Percentiles rank a stretch among this genome's conserved stretches.
Conservation (phyloP, 2,888 invertebrate species). For the Drosophila nr. perissopoda region DNA sequence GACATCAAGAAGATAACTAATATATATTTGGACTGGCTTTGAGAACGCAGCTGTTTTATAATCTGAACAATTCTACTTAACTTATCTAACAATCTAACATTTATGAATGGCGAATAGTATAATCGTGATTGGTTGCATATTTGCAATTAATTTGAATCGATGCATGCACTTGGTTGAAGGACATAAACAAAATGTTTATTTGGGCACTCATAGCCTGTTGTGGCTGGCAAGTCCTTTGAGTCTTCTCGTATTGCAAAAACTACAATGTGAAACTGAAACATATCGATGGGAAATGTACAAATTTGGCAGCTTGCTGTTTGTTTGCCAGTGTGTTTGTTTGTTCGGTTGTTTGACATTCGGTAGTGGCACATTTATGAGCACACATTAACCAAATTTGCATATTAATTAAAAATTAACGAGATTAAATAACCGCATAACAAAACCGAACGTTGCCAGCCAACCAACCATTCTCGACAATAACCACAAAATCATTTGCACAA, state of each 20-base stretch:
- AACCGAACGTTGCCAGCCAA: background rate
- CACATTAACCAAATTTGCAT: slow-evolving; percentile 74
- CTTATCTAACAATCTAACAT: background rate
- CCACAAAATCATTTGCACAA: slow-evolving; percentile 25
- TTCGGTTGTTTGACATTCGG: slow-evolving; percentile 10
- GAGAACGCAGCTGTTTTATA: background rate
- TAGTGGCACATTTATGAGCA: slow-evolving; percentile 29
- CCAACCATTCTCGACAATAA: slow-evolving; percentile 8
- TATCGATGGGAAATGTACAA: slow-evolving; percentile 40
- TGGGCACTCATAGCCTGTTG: slow-evolving; percentile 11
- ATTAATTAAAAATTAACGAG: slow-evolving; percentile 78
- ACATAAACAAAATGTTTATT: slow-evolving; percentile 39
- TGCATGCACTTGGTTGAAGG: background rate
- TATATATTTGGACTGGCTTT: background rate
- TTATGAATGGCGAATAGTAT: background rate
- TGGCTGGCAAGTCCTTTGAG: slow-evolving; percentile 28
- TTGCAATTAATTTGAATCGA: background rate
- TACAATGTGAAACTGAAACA: slow-evolving; percentile 28
- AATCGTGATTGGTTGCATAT: background rate
- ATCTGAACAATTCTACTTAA: background rate
- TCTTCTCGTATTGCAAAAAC: slow-evolving; percentile 20
- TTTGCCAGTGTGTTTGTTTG: slow-evolving; percentile 11
- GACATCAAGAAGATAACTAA: background rate
- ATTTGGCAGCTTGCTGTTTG: slow-evolving; percentile 27
- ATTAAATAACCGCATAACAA: slow-evolving; percentile 33